phyloP scores from a whole-genome alignment of 2,888 invertebrate genomes.

The Patella depressa region DNA sequence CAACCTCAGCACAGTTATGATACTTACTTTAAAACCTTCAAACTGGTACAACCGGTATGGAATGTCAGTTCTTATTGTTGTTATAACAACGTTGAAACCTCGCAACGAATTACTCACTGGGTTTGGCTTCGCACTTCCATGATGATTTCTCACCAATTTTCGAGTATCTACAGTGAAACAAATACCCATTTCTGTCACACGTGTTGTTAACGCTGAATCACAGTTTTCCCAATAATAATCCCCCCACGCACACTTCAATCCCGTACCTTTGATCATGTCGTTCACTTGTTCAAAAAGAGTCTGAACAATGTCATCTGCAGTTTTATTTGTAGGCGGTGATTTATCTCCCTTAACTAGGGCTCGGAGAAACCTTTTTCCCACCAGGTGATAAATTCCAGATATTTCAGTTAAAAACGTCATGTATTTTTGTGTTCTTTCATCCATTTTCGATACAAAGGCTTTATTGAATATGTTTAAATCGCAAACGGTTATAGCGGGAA shows the following conservation, averaged over 20 bases:
- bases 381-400: constrained; percentile 35
- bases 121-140: constrained; percentile 11
- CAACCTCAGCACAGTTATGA: too few relatives aligned
- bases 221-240: constrained; percentile 40
- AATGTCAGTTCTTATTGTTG: constrained; percentile 28
- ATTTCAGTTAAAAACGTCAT: constrained; percentile 39
- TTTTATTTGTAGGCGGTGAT: constrained; percentile 16
- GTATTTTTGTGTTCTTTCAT: constrained; percentile 26
- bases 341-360: constrained; percentile 18
- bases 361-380: constrained; percentile 23
- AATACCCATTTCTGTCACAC: constrained; percentile 39
- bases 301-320: constrained; percentile 23
- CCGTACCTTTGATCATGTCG: constrained; percentile 14
- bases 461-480: constrained; percentile 39
- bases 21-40: constrained; percentile 38
- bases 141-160: constrained; percentile 20
- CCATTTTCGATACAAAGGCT: constrained; percentile 15
- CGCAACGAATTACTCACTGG: constrained; percentile 37
- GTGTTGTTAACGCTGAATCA: constrained; percentile 16
- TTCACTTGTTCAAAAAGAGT: constrained; percentile 18
- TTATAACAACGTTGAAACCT: constrained; percentile 32
- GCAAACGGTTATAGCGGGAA: constrained; percentile 43
- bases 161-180: constrained; percentile 37
- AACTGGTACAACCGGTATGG: constrained; percentile 32
- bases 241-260: constrained; percentile 37